These are phyloP conservation scores for Caenorhabditis becei DNA, from an alignment of 2,888 invertebrate genomes.

Conservation along the genomic window DNA sequence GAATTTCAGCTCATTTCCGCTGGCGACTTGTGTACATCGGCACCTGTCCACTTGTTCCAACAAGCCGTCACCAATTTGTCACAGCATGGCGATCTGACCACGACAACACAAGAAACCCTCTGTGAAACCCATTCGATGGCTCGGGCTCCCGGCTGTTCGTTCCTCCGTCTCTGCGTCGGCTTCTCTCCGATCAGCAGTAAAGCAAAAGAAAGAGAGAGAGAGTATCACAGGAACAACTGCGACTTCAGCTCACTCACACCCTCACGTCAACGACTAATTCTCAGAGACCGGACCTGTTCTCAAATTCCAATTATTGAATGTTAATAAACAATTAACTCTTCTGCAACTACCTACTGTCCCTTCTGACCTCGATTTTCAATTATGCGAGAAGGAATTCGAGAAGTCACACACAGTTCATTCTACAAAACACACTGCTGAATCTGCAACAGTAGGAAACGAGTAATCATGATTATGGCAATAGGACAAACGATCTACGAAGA, in stretches of 20 bases:
- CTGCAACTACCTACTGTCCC: conserved; percentile 8
- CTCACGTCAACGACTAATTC: conserved; percentile 18
- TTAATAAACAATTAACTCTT: conserved; percentile 21
- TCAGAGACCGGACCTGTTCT: conserved; percentile 7
- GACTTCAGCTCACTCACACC: conserved; percentile 39
- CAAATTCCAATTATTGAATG: conserved; percentile 48
- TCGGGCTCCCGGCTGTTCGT: conserved; percentile 35
- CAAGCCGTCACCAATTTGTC: conserved; percentile 48
- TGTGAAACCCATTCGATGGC: conserved; percentile 16
- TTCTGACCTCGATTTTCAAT: conserved; percentile 33
- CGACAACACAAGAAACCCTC: conserved; percentile 30
- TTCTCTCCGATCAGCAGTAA: conserved; percentile 11
- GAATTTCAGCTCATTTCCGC: background rate
- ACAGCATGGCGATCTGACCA: conserved; percentile 31
- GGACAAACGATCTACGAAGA: conserved; percentile 60
- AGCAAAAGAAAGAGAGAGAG: conserved; percentile 33
- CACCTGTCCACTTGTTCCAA: conserved; percentile 42
- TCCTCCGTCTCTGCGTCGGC: conserved; percentile 1
- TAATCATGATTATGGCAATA: conserved; percentile 59
- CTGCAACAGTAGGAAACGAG: background rate
- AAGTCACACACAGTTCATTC: background rate
- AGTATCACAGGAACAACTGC: conserved; percentile 61
- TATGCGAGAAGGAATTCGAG: conserved; percentile 45
- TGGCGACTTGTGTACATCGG: background rate
- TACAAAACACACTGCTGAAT: background rate